Conservation (phyloP, 1,140 invertebrate species). For the Vanessa tameamea region DNA sequence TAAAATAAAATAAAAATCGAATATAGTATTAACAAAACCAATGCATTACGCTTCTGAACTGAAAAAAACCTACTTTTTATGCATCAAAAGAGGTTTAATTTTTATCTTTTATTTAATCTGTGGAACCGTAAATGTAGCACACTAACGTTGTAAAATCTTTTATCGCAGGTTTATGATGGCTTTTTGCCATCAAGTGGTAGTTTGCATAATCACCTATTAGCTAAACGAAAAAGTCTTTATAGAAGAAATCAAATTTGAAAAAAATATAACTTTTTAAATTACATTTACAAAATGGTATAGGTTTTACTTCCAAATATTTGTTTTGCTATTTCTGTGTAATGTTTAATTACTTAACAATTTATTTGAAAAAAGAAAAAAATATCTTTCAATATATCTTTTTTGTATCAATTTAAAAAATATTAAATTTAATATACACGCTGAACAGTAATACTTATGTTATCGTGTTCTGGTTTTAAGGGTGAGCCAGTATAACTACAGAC, state of each 20-base stretch:
- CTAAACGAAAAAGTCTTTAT: constrained; percentile 2
- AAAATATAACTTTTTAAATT: background rate
- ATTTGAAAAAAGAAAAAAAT: no score
- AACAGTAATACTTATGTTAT: no score
- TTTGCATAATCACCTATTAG: constrained; percentile 8
- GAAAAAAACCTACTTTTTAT: no score
- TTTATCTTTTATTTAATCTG: constrained; percentile 1
- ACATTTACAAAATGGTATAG: background rate
- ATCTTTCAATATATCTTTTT: no score
- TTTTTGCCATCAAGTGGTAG: constrained; percentile 7
- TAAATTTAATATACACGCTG: no score
- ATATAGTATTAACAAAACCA: no score
- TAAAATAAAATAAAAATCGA: no score
- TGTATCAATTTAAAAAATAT: no score
- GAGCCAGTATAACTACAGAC: no score
- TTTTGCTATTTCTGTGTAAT: background rate
- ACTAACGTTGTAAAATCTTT: constrained; percentile 2
- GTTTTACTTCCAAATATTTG: background rate
- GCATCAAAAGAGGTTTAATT: background rate
- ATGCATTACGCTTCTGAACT: no score
- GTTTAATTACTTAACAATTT: no score
- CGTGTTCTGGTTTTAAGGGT: no score
- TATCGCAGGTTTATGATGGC: constrained; percentile 8
- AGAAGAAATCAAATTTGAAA: background rate
- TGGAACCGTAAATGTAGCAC: background rate